Conservation (phyloP, 2,888 invertebrate genomes). For the Octodonta nipae region DNA sequence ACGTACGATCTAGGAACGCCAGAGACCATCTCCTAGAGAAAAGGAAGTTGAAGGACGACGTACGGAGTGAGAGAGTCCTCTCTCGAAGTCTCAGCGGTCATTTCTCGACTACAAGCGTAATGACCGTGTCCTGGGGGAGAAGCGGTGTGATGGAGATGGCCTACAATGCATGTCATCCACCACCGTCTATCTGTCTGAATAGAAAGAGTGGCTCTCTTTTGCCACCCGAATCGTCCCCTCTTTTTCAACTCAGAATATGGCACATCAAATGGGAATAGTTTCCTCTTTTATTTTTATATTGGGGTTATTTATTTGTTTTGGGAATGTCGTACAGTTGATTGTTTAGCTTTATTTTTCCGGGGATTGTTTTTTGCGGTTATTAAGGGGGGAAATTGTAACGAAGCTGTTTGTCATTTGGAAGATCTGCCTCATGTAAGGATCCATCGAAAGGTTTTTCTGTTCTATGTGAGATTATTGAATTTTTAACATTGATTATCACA, state of each 20-base stretch:
- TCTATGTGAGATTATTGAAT: too few species aligned
- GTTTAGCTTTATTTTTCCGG: constrained; percentile 9
- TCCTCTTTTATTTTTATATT: constrained; percentile 10
- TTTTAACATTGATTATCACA: too few species aligned
- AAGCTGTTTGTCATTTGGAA: too few species aligned
- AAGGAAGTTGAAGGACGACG: background rate
- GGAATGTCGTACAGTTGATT: constrained; percentile 8
- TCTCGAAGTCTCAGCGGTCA: constrained; percentile 14
- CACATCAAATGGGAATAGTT: constrained; percentile 3
- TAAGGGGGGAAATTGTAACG: too few species aligned
- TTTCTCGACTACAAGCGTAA: constrained; percentile 18
- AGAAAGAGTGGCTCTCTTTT: background rate
- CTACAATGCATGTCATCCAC: constrained; percentile 16
- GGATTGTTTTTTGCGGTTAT: constrained; percentile 7
- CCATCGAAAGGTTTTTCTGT: too few species aligned
- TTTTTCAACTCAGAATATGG: background rate
- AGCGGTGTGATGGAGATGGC: constrained; percentile 17
- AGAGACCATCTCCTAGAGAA: constrained; percentile 2
- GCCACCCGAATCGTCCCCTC: background rate
- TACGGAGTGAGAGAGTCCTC: constrained; percentile 7
- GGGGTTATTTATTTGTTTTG: constrained; percentile 8
- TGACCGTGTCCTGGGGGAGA: constrained; percentile 15
- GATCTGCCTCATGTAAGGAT: too few species aligned
- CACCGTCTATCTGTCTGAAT: constrained; percentile 15
- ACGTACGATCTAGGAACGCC: constrained; percentile 9